Evolutionary conservation across 2,113 vertebrate genomes (phyloP).

Genomic region (Hystrix brachyura): DNA sequence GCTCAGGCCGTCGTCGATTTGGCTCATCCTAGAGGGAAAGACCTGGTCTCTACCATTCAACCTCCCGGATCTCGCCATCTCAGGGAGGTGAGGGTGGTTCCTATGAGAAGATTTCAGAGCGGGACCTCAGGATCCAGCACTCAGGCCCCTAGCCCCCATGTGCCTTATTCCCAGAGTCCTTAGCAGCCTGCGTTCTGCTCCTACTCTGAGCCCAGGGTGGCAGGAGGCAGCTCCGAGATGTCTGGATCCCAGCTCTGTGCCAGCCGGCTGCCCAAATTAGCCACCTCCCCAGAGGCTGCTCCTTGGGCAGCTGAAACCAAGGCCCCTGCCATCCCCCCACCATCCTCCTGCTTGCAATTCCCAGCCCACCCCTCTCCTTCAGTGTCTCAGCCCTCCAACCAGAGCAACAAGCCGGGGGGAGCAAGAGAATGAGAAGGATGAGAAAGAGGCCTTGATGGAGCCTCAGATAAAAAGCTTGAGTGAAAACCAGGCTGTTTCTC

Average conservation of each 20-base stretch:
- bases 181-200: background rate
- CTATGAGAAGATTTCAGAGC: background rate
- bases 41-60: background rate
- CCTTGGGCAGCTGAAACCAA: slow-evolving; percentile 36
- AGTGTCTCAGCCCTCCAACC: slow-evolving; percentile 76
- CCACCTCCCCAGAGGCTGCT: slow-evolving; percentile 73
- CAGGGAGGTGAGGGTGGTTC: background rate
- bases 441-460: background rate
- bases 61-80: background rate
- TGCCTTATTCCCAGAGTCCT: background rate
- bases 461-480: background rate
- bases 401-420: slow-evolving; percentile 54
- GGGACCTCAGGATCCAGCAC: background rate
- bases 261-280: slow-evolving; percentile 72
- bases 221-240: background rate
- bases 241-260: slow-evolving; percentile 45
- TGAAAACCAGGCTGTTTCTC: slow-evolving; percentile 24
- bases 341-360: background rate
- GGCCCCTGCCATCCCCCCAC: background rate
- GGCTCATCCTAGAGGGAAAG: slow-evolving; percentile 2
- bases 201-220: background rate
- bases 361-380: slow-evolving; percentile 51
- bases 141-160: background rate
- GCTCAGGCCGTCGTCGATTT: background rate
- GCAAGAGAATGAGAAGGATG: background rate